Conservation (phyloP, 2,113 vertebrate species). For the Coryphaenoides rupestris region DNA sequence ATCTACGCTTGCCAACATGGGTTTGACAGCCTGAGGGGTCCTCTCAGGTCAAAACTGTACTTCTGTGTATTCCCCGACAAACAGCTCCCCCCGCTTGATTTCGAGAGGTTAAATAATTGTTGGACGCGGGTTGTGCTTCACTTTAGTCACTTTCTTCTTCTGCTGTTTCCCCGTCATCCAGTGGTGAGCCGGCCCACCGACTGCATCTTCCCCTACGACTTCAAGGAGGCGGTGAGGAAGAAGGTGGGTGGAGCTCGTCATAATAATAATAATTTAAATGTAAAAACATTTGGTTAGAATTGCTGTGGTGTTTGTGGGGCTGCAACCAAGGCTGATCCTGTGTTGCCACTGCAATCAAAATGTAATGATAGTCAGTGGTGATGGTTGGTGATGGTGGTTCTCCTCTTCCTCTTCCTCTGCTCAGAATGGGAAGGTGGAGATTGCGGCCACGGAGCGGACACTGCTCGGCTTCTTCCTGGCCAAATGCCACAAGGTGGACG, state of each 20-base stretch:
- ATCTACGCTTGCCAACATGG: neutral
- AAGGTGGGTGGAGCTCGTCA: conserved; percentile 86
- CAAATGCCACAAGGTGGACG: conserved; percentile 96
- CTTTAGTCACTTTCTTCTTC: neutral
- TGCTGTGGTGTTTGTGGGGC: too few species aligned
- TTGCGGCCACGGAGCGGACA: conserved; percentile 88
- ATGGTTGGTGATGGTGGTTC: too few species aligned
- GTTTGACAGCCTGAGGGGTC: neutral
- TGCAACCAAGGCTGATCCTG: too few species aligned
- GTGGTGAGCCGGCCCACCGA: conserved; percentile 88
- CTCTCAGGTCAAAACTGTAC: neutral
- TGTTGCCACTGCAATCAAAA: too few species aligned
- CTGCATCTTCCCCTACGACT: conserved; percentile 94
- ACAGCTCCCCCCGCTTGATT: neutral
- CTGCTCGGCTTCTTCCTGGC: conserved; percentile 93
- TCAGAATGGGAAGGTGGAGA: conserved; percentile 90
- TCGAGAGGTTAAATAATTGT: too few species aligned
- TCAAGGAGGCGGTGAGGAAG: conserved; percentile 80
- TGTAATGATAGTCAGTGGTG: too few species aligned
- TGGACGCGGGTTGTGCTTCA: too few species aligned
- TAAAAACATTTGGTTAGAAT: too few species aligned
- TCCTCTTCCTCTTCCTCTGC: too few species aligned
- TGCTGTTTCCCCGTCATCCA: conserved; percentile 54
- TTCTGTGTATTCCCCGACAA: neutral
- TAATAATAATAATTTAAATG: too few species aligned